phyloP scores from a whole-genome alignment of 2,113 vertebrate species.

The Corapipo altera region DNA sequence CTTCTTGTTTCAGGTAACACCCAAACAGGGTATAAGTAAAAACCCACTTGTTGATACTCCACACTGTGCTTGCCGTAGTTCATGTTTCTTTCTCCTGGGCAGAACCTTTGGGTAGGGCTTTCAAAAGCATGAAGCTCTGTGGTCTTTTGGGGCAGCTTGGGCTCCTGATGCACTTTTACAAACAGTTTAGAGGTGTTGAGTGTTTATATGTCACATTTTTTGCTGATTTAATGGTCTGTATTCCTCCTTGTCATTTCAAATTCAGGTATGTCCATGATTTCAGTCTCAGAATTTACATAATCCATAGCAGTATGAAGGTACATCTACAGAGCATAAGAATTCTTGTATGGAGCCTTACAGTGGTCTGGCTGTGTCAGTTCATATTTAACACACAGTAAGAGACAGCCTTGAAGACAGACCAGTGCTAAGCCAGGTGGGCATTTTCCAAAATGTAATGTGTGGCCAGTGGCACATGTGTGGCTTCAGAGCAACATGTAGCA shows the following conservation, averaged over 20 bases:
- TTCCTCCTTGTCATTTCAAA: not conserved
- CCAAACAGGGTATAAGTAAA: not conserved
- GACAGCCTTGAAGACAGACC: not conserved
- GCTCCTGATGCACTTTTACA: not conserved
- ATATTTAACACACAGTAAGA: not conserved
- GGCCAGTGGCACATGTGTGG: not conserved
- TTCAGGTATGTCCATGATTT: not conserved
- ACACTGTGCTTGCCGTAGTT: not conserved
- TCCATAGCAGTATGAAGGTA: not conserved
- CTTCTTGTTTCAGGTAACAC: not conserved
- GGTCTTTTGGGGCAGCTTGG: not conserved
- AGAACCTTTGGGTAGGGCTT: not conserved
- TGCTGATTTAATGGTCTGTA: not conserved
- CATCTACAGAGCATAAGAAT: not conserved
- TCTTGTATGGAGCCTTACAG: not conserved
- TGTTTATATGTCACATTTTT: not conserved
- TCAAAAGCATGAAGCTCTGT: not conserved
- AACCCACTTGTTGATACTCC: not conserved
- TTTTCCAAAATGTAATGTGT: not conserved
- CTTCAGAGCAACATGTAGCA: not conserved
- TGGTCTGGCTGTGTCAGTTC: not conserved
- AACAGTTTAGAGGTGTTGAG: not conserved
- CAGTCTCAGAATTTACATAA: not conserved
- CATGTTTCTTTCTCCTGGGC: not conserved
- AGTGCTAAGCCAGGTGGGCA: not conserved